Base-by-base conservation (phyloP, 30 jellyfish, hydroid and myxozoan species). In the Nemopilema nomurai region DNA sequence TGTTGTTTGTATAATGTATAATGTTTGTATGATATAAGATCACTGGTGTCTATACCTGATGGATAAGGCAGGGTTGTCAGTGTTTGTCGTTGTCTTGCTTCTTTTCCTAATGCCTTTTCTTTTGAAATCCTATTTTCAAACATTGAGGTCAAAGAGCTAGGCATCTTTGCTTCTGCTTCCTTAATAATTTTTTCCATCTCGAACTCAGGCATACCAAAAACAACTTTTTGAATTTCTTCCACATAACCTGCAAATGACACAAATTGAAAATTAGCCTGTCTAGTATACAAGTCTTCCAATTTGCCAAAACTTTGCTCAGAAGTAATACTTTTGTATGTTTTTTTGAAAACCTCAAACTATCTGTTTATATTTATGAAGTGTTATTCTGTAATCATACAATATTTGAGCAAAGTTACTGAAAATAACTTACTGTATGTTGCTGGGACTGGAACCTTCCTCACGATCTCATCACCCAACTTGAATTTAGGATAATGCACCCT, bases 161-260 rank as follows among this genome's bases (percentile, higher is more conserved):
- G 73, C 73, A 63, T 63, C 73, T 63, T 63, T 63, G 73, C 73
- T 63, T 63, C 73, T 63, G 73, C 73, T 19, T 63, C 73, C 30
- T 63, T 24, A 63, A 63, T 63, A 19, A 63, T 63, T 63, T 63
- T 24, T 24, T 63, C 30, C 73, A 63, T 63, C 73, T 63, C 73
- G 27, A 19, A 24, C 73, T 63, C 30, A 19, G 73, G 29, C 30
- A 63, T 19, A 63, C 73, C 30, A 63, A 63, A 63, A 19, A 63
- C 27, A 63, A 63, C 30, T 19, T 63, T 63, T 63, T 19, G 73
- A 63, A 63, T 63, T 63, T 63, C 73, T n/a, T 63, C 30, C 73
- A 63, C 73, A 63, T 63, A 63, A 24, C 73, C 73, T 63, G 73
- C 27, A 63, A 63, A 63, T 63, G 57, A 41, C 57, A 41, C 57